A percentile compares a stretch with the other conserved stretches of the same genome.
Evolutionary conservation across 2,113 vertebrate genomes (phyloP).

Genomic region (Larimichthys polyactis): DNA sequence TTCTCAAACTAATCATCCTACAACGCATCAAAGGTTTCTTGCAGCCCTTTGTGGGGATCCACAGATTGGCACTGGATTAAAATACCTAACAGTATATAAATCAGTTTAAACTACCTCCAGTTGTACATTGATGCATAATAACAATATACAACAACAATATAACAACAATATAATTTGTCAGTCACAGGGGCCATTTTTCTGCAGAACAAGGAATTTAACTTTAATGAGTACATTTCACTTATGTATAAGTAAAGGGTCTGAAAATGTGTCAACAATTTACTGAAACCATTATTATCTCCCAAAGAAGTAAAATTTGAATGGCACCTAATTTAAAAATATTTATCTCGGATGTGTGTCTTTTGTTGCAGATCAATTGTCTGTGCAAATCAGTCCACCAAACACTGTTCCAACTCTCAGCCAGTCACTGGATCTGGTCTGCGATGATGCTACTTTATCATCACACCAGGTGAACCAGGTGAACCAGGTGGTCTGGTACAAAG

Average conservation of each 20-base stretch:
- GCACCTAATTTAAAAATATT: too few relatives aligned
- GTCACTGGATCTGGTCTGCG: conserved; percentile 59
- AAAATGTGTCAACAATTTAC: too few relatives aligned
- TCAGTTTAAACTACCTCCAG: background rate
- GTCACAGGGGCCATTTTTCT: too few relatives aligned
- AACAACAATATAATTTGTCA: too few relatives aligned
- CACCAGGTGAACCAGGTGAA: conserved; percentile 1
- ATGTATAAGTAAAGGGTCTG: background rate
- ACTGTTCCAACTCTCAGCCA: conserved; percentile 35
- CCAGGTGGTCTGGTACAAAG: conserved; percentile 59
- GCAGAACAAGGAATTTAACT: too few relatives aligned
- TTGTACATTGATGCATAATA: too few relatives aligned
- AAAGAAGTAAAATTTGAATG: too few relatives aligned
- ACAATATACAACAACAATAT: too few relatives aligned
- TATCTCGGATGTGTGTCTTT: background rate
- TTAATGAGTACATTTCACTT: too few relatives aligned
- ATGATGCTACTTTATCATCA: background rate
- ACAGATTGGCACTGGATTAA: background rate
- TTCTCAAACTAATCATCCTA: too few relatives aligned
- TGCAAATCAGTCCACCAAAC: conserved; percentile 38
- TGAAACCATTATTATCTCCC: too few relatives aligned
- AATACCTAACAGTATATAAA: background rate
- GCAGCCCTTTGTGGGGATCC: background rate
- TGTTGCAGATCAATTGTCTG: conserved; percentile 60
- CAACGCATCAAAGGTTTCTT: background rate